Conservation (phyloP, 2,888 invertebrate genomes). For the Ernsta delagoae region DNA sequence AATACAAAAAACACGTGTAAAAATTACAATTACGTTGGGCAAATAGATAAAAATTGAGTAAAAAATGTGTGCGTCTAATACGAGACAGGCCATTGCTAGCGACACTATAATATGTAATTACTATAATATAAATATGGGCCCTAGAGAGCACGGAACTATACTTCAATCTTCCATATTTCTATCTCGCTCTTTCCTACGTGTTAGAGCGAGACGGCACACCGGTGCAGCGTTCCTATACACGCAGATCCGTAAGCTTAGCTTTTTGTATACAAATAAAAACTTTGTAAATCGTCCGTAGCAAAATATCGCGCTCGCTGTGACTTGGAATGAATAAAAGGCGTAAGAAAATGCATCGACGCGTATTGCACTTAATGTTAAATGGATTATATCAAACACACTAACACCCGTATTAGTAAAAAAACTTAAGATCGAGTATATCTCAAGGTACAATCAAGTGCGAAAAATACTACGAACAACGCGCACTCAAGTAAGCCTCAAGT, state of each 20-base stretch:
- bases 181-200: constrained; percentile 39
- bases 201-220: constrained; percentile 43
- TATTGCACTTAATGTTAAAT: constrained; percentile 45
- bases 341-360: constrained; percentile 58
- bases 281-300: constrained; percentile 70
- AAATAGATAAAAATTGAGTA: constrained; percentile 50
- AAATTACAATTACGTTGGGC: constrained; percentile 47
- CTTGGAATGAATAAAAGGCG: constrained; percentile 74
- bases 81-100: constrained; percentile 48
- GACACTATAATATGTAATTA: constrained; percentile 37
- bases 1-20: constrained; percentile 48
- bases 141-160: constrained; percentile 15
- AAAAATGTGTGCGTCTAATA: constrained; percentile 52
- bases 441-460: too few species aligned
- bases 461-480: too few species aligned
- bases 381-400: too few species aligned
- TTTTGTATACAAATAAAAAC: constrained; percentile 62
- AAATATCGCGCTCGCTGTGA: constrained; percentile 67
- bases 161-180: constrained; percentile 12
- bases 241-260: constrained; percentile 53
- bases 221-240: constrained; percentile 44
- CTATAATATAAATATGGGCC: background rate
- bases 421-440: too few species aligned
- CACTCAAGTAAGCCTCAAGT: too few species aligned
- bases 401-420: too few species aligned